A percentile compares a stretch with the other conserved stretches of the same genome.
Evolutionary conservation across 2,113 vertebrate species (phyloP).

Genomic region (Apteryx mantelli): DNA sequence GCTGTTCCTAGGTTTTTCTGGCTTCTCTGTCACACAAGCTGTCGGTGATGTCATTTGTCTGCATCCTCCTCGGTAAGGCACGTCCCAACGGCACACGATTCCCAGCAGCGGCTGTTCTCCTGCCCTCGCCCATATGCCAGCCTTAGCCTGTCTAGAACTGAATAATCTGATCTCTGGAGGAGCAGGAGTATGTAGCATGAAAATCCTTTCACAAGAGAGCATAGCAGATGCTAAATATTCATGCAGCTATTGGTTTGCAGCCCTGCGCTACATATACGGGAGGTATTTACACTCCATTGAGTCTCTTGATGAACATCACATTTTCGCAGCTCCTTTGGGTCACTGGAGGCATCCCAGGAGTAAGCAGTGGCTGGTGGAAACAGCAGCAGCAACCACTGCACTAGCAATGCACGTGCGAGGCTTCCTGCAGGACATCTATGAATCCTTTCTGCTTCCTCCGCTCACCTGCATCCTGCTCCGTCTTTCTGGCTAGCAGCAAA

Average conservation of each 20-base stretch:
- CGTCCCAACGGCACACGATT: not conserved
- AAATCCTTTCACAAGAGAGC: not conserved
- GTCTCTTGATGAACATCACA: not conserved
- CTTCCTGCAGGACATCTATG: not conserved
- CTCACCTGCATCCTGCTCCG: not conserved
- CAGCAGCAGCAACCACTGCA: not conserved
- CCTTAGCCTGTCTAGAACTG: fast-evolving
- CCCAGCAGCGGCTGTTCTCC: not conserved
- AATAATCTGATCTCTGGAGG: not conserved
- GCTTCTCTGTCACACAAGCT: not conserved
- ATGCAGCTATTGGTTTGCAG: not conserved
- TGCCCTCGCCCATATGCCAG: fast-evolving
- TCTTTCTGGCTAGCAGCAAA: not conserved
- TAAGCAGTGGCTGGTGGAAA: not conserved
- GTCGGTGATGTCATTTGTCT: not conserved
- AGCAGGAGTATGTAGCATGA: not conserved
- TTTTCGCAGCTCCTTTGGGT: not conserved
- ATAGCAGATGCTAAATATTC: not conserved
- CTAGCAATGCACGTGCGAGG: fast-evolving
- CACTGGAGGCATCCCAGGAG: not conserved
- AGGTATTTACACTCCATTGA: not conserved
- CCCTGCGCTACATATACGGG: not conserved
- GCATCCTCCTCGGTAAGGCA: not conserved
- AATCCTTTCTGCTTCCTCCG: not conserved
- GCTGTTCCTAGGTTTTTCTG: not conserved